phyloP scores from a whole-genome alignment of 2,888 invertebrate species.

The Nomada fabriciana region DNA sequence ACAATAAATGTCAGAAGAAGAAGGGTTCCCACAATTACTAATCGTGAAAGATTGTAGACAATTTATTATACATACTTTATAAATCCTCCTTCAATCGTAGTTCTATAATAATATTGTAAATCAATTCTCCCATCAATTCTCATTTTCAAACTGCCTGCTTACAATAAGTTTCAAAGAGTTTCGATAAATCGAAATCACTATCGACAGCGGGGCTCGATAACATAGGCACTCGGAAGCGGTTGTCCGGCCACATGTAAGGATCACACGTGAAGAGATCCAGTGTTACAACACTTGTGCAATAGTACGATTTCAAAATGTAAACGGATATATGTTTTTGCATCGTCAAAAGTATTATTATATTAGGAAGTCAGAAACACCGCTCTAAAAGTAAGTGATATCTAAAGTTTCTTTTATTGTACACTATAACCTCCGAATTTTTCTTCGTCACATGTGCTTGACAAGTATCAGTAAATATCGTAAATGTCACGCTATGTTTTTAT shows the following conservation, averaged over 20 bases:
- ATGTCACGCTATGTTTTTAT: not conserved
- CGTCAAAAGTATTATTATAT: not conserved
- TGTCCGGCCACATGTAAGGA: constrained; percentile 38
- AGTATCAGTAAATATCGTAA: not conserved
- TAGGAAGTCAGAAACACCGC: not conserved
- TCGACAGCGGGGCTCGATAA: constrained; percentile 16
- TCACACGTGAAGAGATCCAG: not conserved
- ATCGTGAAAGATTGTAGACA: too few species aligned
- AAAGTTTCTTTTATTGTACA: not conserved
- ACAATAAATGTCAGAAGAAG: too few species aligned
- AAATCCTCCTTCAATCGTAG: too few species aligned
- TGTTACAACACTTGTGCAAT: constrained; percentile 26
- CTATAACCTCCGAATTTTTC: constrained; percentile 53
- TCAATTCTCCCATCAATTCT: too few species aligned
- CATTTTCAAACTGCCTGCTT: too few species aligned
- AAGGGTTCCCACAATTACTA: too few species aligned
- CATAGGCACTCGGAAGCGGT: constrained; percentile 4
- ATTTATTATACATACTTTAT: too few species aligned
- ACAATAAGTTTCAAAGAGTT: not conserved
- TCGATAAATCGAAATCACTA: constrained; percentile 17
- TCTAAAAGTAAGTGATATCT: constrained; percentile 36
- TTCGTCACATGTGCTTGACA: constrained; percentile 28
- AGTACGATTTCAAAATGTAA: constrained; percentile 50
- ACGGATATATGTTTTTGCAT: not conserved
- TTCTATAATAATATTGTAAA: too few species aligned